Base-by-base conservation (phyloP, 2,797 vertebrate species). In the Hirundo rustica region DNA sequence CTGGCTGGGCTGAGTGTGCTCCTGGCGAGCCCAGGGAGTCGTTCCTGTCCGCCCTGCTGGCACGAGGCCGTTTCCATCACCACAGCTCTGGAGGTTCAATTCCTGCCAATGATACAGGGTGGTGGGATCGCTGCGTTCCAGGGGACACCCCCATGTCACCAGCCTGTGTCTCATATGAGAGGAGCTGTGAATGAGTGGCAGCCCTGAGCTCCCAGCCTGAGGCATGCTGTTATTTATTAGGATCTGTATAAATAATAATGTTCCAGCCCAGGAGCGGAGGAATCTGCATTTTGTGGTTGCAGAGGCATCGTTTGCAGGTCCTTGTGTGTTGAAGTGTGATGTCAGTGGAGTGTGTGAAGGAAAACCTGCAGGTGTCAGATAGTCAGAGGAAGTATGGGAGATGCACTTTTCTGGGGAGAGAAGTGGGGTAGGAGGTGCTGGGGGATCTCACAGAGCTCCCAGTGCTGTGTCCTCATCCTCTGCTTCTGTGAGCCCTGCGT, bases 81-180 rank as follows among this genome's bases (percentile, higher is more conserved):
- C 23, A 5, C 45, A 42, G 66, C 26, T 16, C 64, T 2, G 5
- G 5, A 73, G 51, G 27, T 58, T 75, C 5, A 13, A 1, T 64
- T 53, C 73, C 32, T 32, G 54, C 54, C 38, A 2, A 1, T 1
- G 13, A 4, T 11, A 10, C 1, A 0, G 17, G 30, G n/a, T 21
- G 48, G 19, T 13, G 67, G 50, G 14, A 34, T 58, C 4, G 2
- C 32, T 21, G 18, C 27, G 0, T 80, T 40, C 45, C 58, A 2
- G 44, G 11, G 62, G 44, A 8, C 16, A 10, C 48, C 55, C n/a
- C 1, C 2, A 2, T 47, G 78, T 44, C 67, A 42, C 50, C 42
- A 25, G 60, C 25, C 48, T 2, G 5, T 6, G 30, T 71, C 57
- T 51, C n/a, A 0, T 1, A 0, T 1, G 0, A 42, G 75, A 48